Base-by-base conservation (phyloP, 2,888 invertebrate species). In the Morinoia aosen region DNA sequence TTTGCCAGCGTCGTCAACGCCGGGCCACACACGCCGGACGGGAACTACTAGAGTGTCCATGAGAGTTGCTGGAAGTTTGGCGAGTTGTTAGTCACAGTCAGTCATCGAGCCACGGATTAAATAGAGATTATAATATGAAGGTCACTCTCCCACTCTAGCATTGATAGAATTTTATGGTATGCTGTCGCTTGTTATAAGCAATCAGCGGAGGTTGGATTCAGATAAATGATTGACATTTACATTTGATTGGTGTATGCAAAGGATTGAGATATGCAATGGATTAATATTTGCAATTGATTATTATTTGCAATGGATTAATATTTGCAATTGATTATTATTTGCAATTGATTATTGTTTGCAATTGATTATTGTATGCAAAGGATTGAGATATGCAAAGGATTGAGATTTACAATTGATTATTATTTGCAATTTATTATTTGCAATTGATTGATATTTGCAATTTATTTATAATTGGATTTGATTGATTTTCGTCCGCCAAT, bases 21-120 rank as follows among this genome's bases (percentile, higher is more conserved):
- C 40, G 14, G 95, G 95, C 95, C 95, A 95, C 19, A 95, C 33
- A 8, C 95, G 58, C 4, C 95, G 95, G 8, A 95, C 48, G 1
- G 95, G 95, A 39, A n/a, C 48, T 48, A 48, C 64, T 61, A 95
- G 95, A 57, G 33, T 64, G 58, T 95, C 95, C 48, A 95, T 61
- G 40, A 64, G 58, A 61, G 95, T 61, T 11, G 95, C 95, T 95
- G 95, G 8, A 39, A 64, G 40, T 58, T 95, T 95, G 12, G 95
- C 64, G 11, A 93, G 93, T 90, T 3, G 93, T 93, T 90, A 90
- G 90, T 90, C 90, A 40, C 48, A 90, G 90, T 90, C 90, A 76
- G 90, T 90, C 90, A 90, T 14, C 16, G 19, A 90, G 40, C 8
- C 76, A 25, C 8, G 33, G 25, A 33, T 33, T 14, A 7, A 76